Percentiles rank a stretch among this genome's conserved stretches.
Evolutionary conservation across 2,113 vertebrate species (phyloP).

Genomic region (Colaptes auratus): DNA sequence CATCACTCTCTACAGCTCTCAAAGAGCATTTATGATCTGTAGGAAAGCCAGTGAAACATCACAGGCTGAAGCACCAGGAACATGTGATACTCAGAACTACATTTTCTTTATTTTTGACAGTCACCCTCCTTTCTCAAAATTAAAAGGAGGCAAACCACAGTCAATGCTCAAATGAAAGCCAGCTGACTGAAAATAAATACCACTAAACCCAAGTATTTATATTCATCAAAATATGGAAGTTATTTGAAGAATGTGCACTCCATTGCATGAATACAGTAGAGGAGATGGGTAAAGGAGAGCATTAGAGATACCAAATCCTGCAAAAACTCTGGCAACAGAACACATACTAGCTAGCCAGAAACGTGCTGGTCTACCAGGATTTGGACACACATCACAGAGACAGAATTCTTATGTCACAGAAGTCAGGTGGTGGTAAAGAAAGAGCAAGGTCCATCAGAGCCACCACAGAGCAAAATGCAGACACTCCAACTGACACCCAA

Average conservation of each 20-base stretch:
- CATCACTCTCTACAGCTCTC: neutral
- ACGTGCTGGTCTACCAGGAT: neutral
- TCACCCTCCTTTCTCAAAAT: neutral
- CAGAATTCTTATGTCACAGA: neutral
- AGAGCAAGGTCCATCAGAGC: neutral
- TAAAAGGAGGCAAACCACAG: neutral
- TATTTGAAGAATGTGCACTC: neutral
- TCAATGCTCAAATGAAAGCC: neutral
- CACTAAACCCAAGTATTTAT: neutral
- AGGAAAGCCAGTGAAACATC: neutral
- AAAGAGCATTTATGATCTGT: neutral
- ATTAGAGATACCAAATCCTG: neutral
- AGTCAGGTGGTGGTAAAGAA: neutral
- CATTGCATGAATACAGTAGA: neutral
- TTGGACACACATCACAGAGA: neutral
- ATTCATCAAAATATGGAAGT: neutral
- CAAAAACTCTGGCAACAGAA: neutral
- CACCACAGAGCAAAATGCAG: neutral
- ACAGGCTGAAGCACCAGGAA: neutral
- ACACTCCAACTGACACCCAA: neutral
- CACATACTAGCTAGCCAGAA: neutral
- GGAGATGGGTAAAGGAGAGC: neutral
- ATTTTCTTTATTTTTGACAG: neutral
- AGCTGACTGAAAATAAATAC: neutral
- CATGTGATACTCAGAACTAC: neutral